Conservation (phyloP, 2,797 vertebrate genomes). For the Heliangelus exortis region DNA sequence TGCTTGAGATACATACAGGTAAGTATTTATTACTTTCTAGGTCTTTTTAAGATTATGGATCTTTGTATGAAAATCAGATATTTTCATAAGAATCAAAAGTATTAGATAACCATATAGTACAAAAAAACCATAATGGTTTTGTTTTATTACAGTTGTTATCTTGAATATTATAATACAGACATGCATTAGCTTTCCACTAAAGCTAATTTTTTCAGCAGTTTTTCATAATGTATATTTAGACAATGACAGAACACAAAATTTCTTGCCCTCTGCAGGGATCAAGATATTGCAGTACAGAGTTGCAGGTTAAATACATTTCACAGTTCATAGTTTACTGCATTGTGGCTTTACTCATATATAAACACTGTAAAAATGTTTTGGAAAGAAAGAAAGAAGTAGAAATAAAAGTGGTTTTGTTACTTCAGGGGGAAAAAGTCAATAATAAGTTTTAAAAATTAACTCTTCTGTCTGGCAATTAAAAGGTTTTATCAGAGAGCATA, state of each 20-base stretch:
- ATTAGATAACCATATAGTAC: background rate
- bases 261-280: background rate
- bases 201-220: background rate
- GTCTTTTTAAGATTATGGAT: slow-evolving; percentile 24
- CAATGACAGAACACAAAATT: background rate
- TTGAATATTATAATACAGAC: background rate
- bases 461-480: background rate
- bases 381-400: background rate
- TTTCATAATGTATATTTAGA: background rate
- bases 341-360: background rate
- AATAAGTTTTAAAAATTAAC: background rate
- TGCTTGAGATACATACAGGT: background rate
- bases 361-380: background rate
- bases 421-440: background rate
- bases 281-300: background rate
- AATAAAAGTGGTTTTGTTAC: background rate
- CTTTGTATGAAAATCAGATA: slow-evolving; percentile 3
- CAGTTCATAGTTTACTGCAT: background rate
- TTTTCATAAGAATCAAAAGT: slow-evolving; percentile 35
- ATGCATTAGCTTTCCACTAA: background rate
- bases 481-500: background rate
- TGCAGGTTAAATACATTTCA: background rate
- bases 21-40: background rate
- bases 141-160: background rate
- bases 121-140: background rate